phyloP scores from a whole-genome alignment of 2,888 invertebrate species.

The Alsophila aescularia region DNA sequence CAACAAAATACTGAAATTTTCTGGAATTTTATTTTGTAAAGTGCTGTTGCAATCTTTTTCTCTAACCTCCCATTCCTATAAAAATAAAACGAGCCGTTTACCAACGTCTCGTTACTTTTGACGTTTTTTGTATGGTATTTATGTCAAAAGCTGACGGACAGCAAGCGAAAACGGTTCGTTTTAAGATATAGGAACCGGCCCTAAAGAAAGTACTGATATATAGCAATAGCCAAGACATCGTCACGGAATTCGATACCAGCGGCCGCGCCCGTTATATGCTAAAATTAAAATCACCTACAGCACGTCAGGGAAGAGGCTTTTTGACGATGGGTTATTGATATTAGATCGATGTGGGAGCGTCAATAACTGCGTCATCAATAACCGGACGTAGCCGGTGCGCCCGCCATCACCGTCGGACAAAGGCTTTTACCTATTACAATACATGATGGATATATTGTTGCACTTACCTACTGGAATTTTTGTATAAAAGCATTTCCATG shows the following conservation, averaged over 20 bases:
- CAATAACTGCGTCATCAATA: conserved; percentile 69
- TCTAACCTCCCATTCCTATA: no score
- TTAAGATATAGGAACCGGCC: no score
- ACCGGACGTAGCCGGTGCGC: conserved; percentile 49
- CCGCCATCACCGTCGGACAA: conserved; percentile 54
- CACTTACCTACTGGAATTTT: conserved; percentile 34
- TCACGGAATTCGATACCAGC: conserved; percentile 43
- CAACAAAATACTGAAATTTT: no score
- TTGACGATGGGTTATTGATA: conserved; percentile 81
- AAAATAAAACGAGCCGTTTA: no score
- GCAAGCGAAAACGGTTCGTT: no score
- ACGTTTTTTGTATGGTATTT: no score
- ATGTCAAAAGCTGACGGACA: no score
- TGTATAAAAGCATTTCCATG: not conserved
- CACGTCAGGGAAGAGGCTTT: conserved; percentile 68
- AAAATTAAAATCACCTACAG: conserved; percentile 76
- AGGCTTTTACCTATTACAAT: conserved; percentile 53
- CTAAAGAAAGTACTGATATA: not conserved
- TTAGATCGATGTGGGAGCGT: conserved; percentile 70
- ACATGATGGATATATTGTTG: conserved; percentile 49
- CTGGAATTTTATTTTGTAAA: no score
- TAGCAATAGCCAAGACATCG: conserved; percentile 44
- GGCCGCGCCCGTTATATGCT: conserved; percentile 73
- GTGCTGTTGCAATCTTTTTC: no score
- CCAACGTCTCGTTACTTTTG: no score